Percentiles rank a stretch among this genome's conserved stretches.
Evolutionary conservation across 2,888 invertebrate species (phyloP).

Genomic region (Cotesia congregata): DNA sequence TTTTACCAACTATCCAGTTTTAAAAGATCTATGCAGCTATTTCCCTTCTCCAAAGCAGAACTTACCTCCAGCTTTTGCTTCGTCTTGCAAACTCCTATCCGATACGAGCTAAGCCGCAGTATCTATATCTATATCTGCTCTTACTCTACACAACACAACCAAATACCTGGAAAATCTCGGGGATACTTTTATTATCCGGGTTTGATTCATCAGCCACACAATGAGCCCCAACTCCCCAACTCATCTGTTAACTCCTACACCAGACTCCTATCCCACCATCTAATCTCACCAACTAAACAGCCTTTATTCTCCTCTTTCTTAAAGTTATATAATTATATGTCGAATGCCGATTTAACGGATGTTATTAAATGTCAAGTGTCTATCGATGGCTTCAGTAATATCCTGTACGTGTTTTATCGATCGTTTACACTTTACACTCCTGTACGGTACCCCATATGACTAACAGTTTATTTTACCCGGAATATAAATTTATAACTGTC

Average conservation of each 20-base stretch:
- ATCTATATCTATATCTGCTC: slow-evolving; percentile 2
- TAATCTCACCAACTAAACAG: not conserved
- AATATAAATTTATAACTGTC: not conserved
- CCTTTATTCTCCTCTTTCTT: no score
- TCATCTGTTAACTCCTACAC: slow-evolving; percentile 2
- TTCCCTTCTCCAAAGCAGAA: slow-evolving; percentile 21
- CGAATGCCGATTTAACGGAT: slow-evolving; percentile 9
- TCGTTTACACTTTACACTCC: not conserved
- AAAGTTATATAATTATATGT: not conserved
- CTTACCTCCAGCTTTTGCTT: slow-evolving; percentile 28
- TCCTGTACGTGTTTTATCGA: slow-evolving; percentile 25
- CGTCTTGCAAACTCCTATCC: not conserved
- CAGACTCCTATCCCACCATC: not conserved
- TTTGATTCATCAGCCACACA: not conserved
- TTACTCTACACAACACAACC: slow-evolving; percentile 14
- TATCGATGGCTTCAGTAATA: slow-evolving; percentile 36
- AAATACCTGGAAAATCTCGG: not conserved
- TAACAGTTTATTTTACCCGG: not conserved
- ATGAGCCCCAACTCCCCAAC: not conserved
- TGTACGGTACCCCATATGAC: not conserved
- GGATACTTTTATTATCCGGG: not conserved
- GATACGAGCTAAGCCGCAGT: no score
- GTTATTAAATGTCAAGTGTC: slow-evolving; percentile 32
- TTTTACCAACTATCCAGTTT: slow-evolving; percentile 34
- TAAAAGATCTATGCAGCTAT: slow-evolving; percentile 39